A percentile compares a stretch with the other conserved stretches of the same genome.
Evolutionary conservation across 2,113 vertebrate genomes (phyloP).

Genomic region (Riparia riparia): DNA sequence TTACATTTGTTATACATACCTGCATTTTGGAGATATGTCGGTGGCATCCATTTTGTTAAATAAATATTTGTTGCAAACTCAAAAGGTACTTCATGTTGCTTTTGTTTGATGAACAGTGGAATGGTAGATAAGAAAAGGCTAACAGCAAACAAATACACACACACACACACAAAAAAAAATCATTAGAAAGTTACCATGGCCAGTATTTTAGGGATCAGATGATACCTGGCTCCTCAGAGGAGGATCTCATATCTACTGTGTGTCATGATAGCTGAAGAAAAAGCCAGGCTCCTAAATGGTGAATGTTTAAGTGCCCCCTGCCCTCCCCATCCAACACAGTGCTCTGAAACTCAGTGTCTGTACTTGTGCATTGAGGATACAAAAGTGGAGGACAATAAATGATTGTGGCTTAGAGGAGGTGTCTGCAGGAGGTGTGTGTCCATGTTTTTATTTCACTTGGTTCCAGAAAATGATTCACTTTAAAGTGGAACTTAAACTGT

Average conservation of each 20-base stretch:
- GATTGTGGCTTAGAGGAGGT: not conserved
- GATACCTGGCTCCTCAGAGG: not conserved
- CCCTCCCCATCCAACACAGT: not conserved
- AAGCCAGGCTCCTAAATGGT: not conserved
- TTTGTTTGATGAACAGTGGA: not conserved
- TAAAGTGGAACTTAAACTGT: not conserved
- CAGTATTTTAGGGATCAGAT: not conserved
- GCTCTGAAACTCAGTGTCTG: not conserved
- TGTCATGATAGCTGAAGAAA: not conserved
- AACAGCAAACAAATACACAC: not conserved
- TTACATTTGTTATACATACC: constrained; percentile 26
- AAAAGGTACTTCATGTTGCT: not conserved
- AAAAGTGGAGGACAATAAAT: not conserved
- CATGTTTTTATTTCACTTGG: not conserved
- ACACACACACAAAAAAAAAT: not conserved
- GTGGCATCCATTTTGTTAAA: constrained; percentile 67
- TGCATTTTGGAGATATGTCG: constrained; percentile 26
- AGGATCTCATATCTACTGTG: not conserved
- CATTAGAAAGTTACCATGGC: not conserved
- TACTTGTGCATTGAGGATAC: not conserved
- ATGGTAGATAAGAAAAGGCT: not conserved
- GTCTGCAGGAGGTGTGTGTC: not conserved
- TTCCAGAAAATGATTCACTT: not conserved
- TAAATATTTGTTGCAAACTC: constrained; percentile 70
- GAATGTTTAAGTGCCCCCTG: not conserved